Base-by-base conservation (phyloP, 2,888 invertebrate genomes). In the Caenorhabditis sp. region DNA sequence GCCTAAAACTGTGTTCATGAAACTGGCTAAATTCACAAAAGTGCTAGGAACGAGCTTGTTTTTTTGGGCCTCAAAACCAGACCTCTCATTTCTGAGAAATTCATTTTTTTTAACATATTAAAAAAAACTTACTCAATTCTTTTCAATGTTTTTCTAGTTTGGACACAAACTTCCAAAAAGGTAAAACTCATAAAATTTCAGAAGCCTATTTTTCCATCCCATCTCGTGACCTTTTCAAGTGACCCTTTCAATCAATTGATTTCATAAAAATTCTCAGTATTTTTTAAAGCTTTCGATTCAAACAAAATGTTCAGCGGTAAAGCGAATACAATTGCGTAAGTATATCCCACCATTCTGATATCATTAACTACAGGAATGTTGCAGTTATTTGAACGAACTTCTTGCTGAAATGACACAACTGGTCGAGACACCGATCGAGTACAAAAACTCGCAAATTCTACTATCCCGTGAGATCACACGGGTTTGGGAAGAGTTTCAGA, bases 391-490 rank as follows among this genome's bases (percentile, higher is more conserved):
- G 58, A 67, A 77, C 43, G 71, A 77, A 49, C 56, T 77, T 49
- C 60, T 77, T 53, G 53, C n/a, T 17, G 77, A 77, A 57, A 68
- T 77, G 74, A 27, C 54, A 7, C 65, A 61, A 31, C 43, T 77
- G 52, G 62, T 64, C 36, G 63, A 64, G 12, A 36, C 23, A 23
- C 25, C 59, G 1, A 20, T 58, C 21, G 74, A 70, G 20, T 67
- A 49, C 59, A 70, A 61, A 27, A 36, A 67, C 31, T 59, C 74
- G 1, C 56, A 64, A 49, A 31, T 73, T 52, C 62, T 68, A 12
- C 43, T 73, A 21, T 73, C 73, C 1, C 58, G 43, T 20, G 73
- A 73, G 38, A 73, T 74, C 31, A 43, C 67, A 14, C 53, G 43
- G 23, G 70, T 67, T 25, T 74, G 65, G 31, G 64, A 61, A 4